These are phyloP conservation scores for Leucoraja erinaceus DNA, from an alignment of 2,113 vertebrate species.

Conservation along the genomic window DNA sequence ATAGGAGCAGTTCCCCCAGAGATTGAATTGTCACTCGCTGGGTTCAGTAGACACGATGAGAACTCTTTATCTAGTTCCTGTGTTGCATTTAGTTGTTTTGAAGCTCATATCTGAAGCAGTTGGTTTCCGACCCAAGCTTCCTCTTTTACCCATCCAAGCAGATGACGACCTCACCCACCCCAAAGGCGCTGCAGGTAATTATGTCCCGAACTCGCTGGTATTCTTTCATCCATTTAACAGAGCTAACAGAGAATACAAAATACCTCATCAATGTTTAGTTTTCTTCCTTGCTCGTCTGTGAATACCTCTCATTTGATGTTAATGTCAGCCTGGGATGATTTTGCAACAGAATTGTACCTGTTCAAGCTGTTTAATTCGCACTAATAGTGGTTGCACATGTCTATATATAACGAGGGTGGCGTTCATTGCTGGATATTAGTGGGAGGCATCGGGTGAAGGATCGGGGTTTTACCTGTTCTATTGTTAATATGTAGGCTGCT, in stretches of 20 bases:
- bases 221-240: background rate
- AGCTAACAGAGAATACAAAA: background rate
- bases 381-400: conserved; percentile 18
- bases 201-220: background rate
- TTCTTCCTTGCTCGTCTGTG: too few species aligned
- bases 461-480: background rate
- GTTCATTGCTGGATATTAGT: background rate
- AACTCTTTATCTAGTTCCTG: conserved; percentile 43
- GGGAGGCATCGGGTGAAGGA: background rate
- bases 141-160: conserved; percentile 72
- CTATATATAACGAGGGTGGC: conserved; percentile 19
- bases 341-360: background rate
- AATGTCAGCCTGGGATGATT: background rate
- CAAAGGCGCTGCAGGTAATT: conserved; percentile 70
- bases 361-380: background rate
- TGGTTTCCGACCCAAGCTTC: conserved; percentile 57
- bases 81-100: conserved; percentile 51
- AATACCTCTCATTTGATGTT: background rate
- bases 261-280: background rate
- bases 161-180: conserved; percentile 69
- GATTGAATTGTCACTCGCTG: background rate
- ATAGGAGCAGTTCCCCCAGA: background rate
- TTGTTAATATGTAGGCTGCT: conserved; percentile 64
- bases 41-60: conserved; percentile 45
- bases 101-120: conserved; percentile 48